Evolutionary conservation across 2,113 vertebrate genomes (phyloP).

Genomic region (Eleginops maclovinus): DNA sequence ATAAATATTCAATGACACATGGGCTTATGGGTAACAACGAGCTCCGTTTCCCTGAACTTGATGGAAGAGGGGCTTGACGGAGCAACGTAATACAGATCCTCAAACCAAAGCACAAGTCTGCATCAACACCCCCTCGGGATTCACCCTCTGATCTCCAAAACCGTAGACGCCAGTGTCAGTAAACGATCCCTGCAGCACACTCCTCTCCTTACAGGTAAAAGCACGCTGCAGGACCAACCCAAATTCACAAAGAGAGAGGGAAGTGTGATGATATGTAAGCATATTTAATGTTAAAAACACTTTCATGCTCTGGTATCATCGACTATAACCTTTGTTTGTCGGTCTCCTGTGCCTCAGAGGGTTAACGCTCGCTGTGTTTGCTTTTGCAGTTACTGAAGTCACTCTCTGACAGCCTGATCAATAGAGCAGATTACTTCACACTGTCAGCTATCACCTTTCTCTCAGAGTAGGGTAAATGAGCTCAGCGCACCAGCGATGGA

Average conservation of each 20-base stretch:
- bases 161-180: slow-evolving; percentile 73
- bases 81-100: slow-evolving; percentile 78
- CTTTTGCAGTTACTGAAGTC: slow-evolving; percentile 79
- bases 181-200: slow-evolving; percentile 70
- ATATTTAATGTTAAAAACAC: slow-evolving; percentile 4
- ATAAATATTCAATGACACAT: slow-evolving; percentile 85
- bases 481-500: slow-evolving; percentile 51
- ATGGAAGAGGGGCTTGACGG: slow-evolving; percentile 69
- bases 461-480: slow-evolving; percentile 72
- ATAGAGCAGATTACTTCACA: slow-evolving; percentile 84
- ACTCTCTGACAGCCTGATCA: slow-evolving; percentile 82
- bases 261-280: slow-evolving; percentile 31
- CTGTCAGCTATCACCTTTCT: slow-evolving; percentile 87
- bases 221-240: slow-evolving; percentile 33
- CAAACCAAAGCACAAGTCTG: slow-evolving; percentile 76
- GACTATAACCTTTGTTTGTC: slow-evolving; percentile 11
- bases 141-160: slow-evolving; percentile 80
- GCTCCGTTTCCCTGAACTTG: slow-evolving; percentile 77
- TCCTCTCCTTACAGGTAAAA: slow-evolving; percentile 76
- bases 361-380: slow-evolving; percentile 79
- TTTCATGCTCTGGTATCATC: slow-evolving; percentile 5
- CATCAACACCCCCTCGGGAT: slow-evolving; percentile 76
- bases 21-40: slow-evolving; percentile 80
- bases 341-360: slow-evolving; percentile 33
- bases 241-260: slow-evolving; percentile 38